Evolutionary conservation across 37 sponge, comb jelly and placozoan species (phyloP).

Genomic region (Hormiphora californensis): DNA sequence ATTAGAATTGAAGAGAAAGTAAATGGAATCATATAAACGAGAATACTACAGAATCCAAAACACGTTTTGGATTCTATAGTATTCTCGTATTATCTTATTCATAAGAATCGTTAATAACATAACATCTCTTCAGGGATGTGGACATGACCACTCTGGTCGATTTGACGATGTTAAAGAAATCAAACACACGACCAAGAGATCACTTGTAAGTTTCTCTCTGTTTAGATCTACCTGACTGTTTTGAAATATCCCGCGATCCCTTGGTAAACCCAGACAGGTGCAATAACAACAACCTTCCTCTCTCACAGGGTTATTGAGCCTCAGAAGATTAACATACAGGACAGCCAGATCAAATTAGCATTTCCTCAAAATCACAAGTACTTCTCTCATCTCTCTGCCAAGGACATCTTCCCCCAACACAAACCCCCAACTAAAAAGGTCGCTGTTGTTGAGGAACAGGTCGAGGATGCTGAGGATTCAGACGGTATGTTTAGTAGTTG

Average conservation of each 20-base stretch:
- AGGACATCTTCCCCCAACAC: constrained; percentile 29
- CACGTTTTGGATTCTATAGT: no score
- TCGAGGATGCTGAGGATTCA: background rate
- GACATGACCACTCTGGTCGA: background rate
- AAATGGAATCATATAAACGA: no score
- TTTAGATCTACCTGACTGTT: no score
- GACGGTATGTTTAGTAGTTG: no score
- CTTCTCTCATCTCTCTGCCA: constrained; percentile 19
- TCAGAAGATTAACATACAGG: constrained; percentile 38
- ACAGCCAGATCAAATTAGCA: background rate
- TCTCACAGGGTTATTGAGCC: background rate
- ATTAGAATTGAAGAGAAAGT: no score
- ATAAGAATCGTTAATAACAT: no score
- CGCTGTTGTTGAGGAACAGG: background rate
- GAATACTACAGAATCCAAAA: no score
- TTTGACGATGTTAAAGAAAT: background rate
- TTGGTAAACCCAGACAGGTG: no score
- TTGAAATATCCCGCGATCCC: no score
- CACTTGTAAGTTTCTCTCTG: no score
- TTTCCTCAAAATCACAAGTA: background rate
- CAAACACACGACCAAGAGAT: background rate
- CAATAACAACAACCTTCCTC: no score
- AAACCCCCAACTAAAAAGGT: background rate
- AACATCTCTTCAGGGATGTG: constrained; percentile 12
- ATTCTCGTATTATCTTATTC: no score